phyloP scores from a whole-genome alignment of 1,140 invertebrate genomes.

The Caerostris darwini region DNA sequence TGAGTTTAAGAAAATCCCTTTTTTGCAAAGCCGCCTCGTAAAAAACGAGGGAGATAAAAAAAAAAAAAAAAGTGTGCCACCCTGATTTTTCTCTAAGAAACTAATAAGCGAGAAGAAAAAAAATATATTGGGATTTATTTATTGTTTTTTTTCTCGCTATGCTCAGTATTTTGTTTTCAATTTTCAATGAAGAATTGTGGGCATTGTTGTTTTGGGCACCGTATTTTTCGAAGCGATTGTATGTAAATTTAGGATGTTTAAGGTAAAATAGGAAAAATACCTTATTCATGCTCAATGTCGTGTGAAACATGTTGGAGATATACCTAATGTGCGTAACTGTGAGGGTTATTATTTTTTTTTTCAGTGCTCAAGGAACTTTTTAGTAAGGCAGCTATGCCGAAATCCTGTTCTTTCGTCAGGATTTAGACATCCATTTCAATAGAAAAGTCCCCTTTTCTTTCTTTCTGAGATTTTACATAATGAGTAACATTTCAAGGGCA shows the following conservation, averaged over 20 bases:
- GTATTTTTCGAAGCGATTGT: not conserved
- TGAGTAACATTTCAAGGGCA: too few relatives aligned
- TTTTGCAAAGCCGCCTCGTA: not conserved
- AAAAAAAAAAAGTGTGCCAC: not conserved
- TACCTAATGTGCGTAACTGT: not conserved
- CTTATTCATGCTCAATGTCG: not conserved
- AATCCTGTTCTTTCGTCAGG: too few relatives aligned
- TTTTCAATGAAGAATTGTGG: not conserved
- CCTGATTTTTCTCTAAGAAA: not conserved
- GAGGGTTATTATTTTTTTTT: too few relatives aligned
- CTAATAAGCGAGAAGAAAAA: too few relatives aligned
- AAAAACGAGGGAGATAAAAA: not conserved
- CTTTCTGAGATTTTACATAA: too few relatives aligned
- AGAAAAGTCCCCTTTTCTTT: too few relatives aligned
- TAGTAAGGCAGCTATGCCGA: too few relatives aligned
- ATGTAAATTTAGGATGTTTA: not conserved
- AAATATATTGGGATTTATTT: too few relatives aligned
- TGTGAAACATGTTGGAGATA: not conserved
- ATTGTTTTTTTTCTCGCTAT: not conserved
- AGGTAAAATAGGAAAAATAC: not conserved
- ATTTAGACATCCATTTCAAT: too few relatives aligned
- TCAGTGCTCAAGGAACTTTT: too few relatives aligned
- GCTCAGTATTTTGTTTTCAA: not conserved
- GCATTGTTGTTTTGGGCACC: not conserved
- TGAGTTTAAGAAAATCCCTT: constrained; percentile 21